Percentiles rank a stretch among this genome's conserved stretches.
phyloP scores from a whole-genome alignment of 2,888 invertebrate genomes.

The Odontocolon sp. region DNA sequence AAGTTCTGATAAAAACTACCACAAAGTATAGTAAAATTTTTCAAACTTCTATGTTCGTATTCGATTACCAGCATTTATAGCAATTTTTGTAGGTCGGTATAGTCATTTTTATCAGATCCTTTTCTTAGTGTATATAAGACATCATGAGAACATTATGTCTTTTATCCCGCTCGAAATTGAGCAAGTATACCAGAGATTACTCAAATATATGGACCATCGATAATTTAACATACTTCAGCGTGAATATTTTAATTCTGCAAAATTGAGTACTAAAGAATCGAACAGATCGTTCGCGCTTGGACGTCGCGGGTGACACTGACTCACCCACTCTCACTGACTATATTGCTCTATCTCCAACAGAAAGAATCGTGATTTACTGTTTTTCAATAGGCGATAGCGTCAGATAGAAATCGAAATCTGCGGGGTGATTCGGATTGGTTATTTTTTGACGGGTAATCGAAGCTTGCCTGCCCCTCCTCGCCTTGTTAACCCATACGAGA shows the following conservation, averaged over 20 bases:
- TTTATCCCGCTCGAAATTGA: not conserved
- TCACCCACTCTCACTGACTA: constrained; percentile 14
- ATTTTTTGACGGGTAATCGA: not conserved
- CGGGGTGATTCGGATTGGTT: not conserved
- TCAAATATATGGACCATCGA: constrained; percentile 5
- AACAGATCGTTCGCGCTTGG: constrained; percentile 11
- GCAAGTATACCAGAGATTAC: not conserved
- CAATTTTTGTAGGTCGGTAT: no score
- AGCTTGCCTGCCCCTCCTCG: not conserved
- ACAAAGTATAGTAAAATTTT: no score
- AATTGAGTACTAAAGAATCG: constrained; percentile 17
- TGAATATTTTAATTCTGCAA: not conserved
- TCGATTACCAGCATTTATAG: no score
- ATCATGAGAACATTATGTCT: no score
- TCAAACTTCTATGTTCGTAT: no score
- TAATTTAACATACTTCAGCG: not conserved
- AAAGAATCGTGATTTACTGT: constrained; percentile 48
- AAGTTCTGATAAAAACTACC: no score
- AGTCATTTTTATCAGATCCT: no score
- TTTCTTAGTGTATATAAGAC: no score
- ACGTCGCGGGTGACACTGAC: not conserved
- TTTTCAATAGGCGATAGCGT: constrained; percentile 16
- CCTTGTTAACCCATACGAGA: not conserved
- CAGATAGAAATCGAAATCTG: not conserved
- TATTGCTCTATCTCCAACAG: constrained; percentile 1